Percentiles rank a stretch among this genome's conserved stretches.
Conservation (phyloP, 1,140 invertebrate species). For the Platorchestia sp. region DNA sequence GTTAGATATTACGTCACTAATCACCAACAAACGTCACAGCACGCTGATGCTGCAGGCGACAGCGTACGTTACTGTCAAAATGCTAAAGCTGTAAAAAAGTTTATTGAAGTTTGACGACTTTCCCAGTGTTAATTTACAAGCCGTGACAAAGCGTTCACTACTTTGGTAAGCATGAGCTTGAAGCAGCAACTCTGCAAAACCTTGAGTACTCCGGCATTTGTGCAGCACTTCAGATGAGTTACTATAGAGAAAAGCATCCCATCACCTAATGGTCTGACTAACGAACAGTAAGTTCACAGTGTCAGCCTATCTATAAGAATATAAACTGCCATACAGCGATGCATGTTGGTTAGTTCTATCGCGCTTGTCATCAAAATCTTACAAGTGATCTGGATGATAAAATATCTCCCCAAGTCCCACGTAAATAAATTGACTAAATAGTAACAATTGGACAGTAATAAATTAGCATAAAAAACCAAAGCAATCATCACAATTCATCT, state of each 20-base stretch:
- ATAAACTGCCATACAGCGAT: neutral
- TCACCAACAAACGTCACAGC: too few species aligned
- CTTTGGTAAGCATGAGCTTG: neutral
- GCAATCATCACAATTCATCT: conserved; percentile 34
- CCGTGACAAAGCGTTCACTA: neutral
- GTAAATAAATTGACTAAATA: neutral
- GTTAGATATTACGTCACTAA: too few species aligned
- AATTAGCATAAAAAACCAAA: neutral
- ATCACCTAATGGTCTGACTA: neutral
- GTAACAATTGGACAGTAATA: neutral
- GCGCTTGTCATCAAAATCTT: neutral
- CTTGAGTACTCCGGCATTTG: neutral
- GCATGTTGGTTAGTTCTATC: neutral
- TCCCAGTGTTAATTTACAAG: neutral
- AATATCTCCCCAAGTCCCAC: neutral
- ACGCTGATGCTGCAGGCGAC: too few species aligned
- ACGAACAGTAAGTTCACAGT: neutral
- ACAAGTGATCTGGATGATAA: neutral
- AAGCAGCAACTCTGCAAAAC: neutral
- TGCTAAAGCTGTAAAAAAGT: neutral
- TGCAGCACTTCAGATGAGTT: neutral
- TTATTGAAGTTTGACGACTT: neutral
- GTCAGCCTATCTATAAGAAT: neutral
- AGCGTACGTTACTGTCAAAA: neutral
- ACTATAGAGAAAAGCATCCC: neutral